phyloP scores from a whole-genome alignment of 2,888 invertebrate genomes.

The Tachina fera region DNA sequence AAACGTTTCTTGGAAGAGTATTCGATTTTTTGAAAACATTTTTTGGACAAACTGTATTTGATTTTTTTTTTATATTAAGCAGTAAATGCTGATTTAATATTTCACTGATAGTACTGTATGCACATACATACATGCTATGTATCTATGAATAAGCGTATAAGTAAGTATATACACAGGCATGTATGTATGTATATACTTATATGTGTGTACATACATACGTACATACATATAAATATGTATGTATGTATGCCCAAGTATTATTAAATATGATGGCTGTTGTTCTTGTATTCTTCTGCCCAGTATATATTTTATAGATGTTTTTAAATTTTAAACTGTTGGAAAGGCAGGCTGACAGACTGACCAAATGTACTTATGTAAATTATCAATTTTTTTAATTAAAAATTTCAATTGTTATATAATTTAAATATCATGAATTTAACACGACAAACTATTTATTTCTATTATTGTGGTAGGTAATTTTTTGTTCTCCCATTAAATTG shows the following conservation, averaged over 20 bases:
- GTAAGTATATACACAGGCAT: too few species aligned
- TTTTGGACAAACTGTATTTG: too few species aligned
- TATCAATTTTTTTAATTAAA: background rate
- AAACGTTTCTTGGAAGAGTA: too few species aligned
- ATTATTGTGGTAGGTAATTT: background rate
- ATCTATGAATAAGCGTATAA: too few species aligned
- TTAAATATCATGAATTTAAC: conserved; percentile 9
- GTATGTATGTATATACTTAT: too few species aligned
- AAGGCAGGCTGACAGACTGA: background rate
- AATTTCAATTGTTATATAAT: conserved; percentile 51
- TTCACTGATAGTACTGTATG: conserved; percentile 5
- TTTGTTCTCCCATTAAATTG: background rate
- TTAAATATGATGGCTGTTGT: background rate
- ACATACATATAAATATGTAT: too few species aligned
- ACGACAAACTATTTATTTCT: background rate
- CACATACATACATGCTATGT: background rate
- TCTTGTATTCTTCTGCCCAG: conserved; percentile 29
- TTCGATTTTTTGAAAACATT: too few species aligned
- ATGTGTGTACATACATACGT: too few species aligned
- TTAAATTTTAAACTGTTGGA: background rate
- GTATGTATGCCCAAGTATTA: background rate
- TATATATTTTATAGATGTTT: background rate
- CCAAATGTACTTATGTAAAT: background rate
- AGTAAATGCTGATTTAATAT: conserved; percentile 45
- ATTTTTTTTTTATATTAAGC: conserved; percentile 20